Percentiles rank a stretch among this genome's conserved stretches.
phyloP scores from a whole-genome alignment of 1,140 invertebrate genomes.

The Melipona quadrifasciata region DNA sequence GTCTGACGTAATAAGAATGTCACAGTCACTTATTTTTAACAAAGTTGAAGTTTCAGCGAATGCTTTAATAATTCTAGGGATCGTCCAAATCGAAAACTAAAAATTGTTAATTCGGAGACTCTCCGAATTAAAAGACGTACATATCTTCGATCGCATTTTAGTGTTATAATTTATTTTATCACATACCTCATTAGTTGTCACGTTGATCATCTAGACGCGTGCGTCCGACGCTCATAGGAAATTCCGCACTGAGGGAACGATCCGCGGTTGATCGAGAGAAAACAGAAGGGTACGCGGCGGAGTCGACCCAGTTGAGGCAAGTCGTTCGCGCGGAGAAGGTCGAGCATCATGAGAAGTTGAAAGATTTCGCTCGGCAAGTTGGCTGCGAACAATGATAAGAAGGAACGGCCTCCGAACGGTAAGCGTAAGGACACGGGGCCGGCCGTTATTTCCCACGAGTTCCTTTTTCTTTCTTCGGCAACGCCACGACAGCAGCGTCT shows the following conservation, averaged over 20 bases:
- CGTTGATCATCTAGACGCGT: no score
- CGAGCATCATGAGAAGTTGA: slow-evolving; percentile 53
- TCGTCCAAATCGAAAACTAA: no score
- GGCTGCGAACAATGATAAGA: slow-evolving; percentile 57
- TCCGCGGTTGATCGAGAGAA: background rate
- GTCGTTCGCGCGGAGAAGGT: slow-evolving; percentile 5
- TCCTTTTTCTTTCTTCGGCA: slow-evolving; percentile 21
- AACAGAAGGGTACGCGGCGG: background rate
- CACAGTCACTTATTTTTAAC: no score
- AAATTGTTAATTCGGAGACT: no score
- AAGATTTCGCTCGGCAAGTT: slow-evolving; percentile 52
- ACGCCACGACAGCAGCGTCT: background rate
- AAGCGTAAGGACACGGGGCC: slow-evolving; percentile 46
- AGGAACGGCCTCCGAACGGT: slow-evolving; percentile 45
- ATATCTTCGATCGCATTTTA: no score
- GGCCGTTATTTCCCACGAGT: slow-evolving; percentile 52
- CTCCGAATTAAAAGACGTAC: no score
- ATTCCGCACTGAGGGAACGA: no score
- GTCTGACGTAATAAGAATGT: no score
- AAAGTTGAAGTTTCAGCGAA: no score
- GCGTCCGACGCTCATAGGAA: background rate
- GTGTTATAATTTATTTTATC: no score
- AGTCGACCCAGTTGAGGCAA: slow-evolving; percentile 25
- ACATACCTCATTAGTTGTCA: no score
- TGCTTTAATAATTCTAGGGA: no score